These are phyloP conservation scores for Matsumyia berberina DNA, from an alignment of 2,888 invertebrate species.

Conservation along the genomic window DNA sequence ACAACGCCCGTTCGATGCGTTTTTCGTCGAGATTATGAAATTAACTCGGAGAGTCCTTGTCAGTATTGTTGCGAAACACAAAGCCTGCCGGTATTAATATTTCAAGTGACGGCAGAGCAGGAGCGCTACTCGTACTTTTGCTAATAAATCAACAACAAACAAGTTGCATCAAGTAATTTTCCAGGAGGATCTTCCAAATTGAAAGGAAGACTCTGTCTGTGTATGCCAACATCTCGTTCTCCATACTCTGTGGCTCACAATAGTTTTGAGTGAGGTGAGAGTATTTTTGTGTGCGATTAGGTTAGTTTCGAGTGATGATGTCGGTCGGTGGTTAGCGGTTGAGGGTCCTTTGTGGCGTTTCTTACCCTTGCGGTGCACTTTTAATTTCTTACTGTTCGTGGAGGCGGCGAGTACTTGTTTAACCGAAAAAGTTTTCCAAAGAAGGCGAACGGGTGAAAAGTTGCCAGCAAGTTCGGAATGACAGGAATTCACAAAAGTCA, in stretches of 20 bases:
- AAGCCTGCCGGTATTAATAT: slow-evolving; percentile 21
- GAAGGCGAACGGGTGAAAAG: slow-evolving; percentile 1
- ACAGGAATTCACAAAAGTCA: slow-evolving; percentile 52
- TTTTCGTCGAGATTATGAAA: slow-evolving; percentile 35
- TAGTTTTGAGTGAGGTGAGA: background rate
- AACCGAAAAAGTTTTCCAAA: slow-evolving; percentile 22
- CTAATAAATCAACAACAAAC: slow-evolving; percentile 50
- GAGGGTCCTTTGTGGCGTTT: slow-evolving; percentile 8
- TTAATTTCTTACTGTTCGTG: slow-evolving; percentile 16
- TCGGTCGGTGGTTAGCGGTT: background rate
- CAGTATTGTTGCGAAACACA: slow-evolving; percentile 46
- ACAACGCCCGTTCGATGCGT: background rate
- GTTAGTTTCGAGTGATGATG: slow-evolving; percentile 15
- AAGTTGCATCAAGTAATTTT: slow-evolving; percentile 20
- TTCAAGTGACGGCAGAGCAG: slow-evolving; percentile 10
- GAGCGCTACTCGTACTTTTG: slow-evolving; percentile 11
- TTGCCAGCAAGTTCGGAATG: slow-evolving; percentile 22
- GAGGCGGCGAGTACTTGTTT: background rate
- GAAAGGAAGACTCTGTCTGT: background rate
- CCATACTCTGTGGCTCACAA: background rate
- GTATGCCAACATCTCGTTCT: too few relatives aligned
- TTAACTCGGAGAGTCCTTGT: slow-evolving; percentile 43
- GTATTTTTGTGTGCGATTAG: slow-evolving; percentile 28
- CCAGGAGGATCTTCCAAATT: background rate
- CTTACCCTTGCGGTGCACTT: slow-evolving; percentile 12